A percentile compares a stretch with the other conserved stretches of the same genome.
Evolutionary conservation across 1,140 invertebrate genomes (phyloP).

Genomic region (Melipona quadrifasciata): DNA sequence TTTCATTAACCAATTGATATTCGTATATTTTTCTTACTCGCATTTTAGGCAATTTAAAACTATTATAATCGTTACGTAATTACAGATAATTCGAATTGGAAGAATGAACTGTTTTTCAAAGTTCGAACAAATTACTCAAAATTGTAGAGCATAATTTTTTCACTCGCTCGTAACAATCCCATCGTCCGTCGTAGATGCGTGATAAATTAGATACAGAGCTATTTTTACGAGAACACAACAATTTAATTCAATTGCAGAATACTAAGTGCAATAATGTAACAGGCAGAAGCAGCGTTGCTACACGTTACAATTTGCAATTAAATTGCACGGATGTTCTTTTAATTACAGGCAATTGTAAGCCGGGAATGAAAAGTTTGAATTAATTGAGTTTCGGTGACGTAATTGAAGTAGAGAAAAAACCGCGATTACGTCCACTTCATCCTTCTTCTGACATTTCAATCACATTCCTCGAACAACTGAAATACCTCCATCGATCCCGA

Average conservation of each 20-base stretch:
- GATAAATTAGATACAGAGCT: no score
- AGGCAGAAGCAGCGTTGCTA: no score
- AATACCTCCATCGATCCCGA: background rate
- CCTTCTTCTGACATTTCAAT: background rate
- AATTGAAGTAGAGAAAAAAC: background rate
- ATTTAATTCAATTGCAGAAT: background rate
- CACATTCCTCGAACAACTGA: background rate
- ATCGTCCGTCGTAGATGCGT: background rate
- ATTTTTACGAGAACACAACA: background rate
- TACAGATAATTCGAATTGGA: no score
- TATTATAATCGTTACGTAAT: no score
- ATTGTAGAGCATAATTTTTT: background rate
- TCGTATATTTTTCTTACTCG: no score
- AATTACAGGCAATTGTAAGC: background rate
- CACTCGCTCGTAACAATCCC: background rate
- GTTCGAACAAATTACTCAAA: background rate
- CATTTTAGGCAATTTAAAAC: no score
- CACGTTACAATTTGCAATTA: background rate
- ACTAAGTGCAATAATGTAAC: no score
- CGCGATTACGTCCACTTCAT: background rate
- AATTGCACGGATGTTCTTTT: background rate
- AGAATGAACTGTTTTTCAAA: no score
- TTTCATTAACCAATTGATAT: no score
- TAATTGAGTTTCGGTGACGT: background rate
- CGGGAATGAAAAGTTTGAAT: background rate